Conservation (phyloP, 2,113 vertebrate species). For the Tragelaphus imberbis region DNA sequence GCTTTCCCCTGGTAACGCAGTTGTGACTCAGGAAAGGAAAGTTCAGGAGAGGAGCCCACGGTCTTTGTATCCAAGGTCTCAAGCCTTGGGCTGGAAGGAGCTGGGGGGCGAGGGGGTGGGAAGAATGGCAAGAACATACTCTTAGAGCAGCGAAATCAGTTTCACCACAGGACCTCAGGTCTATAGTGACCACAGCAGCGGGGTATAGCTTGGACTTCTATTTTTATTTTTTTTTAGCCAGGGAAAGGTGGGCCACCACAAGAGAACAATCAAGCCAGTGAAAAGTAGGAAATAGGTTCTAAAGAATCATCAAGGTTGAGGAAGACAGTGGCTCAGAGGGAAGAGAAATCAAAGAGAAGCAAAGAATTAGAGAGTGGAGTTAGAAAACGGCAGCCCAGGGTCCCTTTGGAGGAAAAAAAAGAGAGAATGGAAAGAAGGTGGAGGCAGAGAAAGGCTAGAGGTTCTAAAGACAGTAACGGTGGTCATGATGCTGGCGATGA, state of each 20-base stretch:
- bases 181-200: background rate
- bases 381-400: background rate
- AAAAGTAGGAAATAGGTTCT: background rate
- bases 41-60: background rate
- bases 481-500: rapidly evolving
- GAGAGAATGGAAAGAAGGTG: background rate
- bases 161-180: background rate
- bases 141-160: too few relatives aligned
- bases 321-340: background rate
- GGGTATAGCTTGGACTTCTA: background rate
- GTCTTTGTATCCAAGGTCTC: background rate
- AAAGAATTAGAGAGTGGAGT: background rate
- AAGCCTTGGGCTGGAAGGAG: background rate
- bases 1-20: background rate
- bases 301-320: background rate
- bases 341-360: background rate
- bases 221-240: background rate
- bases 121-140: rapidly evolving
- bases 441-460: background rate
- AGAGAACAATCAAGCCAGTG: background rate
- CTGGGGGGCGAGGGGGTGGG: rapidly evolving
- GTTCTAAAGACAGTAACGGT: background rate
- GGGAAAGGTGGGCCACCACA: background rate
- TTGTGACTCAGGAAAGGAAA: background rate
- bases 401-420: background rate